phyloP scores from a whole-genome alignment of 2,113 vertebrate genomes.

The Zosterops japonicus region DNA sequence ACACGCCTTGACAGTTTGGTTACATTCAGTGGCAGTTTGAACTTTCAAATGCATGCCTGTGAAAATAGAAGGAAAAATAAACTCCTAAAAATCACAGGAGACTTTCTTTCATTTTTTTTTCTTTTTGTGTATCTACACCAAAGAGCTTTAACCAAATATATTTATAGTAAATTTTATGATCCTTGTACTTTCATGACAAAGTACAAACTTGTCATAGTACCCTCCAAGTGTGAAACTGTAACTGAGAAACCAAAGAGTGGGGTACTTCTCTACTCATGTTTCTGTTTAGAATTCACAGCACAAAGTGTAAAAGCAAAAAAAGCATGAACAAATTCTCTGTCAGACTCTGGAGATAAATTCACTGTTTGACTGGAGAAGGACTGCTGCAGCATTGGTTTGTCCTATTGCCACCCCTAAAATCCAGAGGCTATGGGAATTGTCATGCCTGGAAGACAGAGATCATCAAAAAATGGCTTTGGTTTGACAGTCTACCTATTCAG shows the following conservation, averaged over 20 bases:
- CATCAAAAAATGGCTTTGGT: background rate
- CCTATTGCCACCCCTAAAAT: background rate
- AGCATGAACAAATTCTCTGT: background rate
- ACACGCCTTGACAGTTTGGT: background rate
- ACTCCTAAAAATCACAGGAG: background rate
- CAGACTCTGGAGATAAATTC: background rate
- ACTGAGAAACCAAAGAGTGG: background rate
- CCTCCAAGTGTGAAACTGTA: slow-evolving; percentile 1
- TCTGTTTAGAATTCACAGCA: background rate
- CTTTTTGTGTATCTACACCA: background rate
- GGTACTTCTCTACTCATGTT: background rate
- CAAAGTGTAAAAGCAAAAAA: background rate
- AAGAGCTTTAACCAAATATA: background rate
- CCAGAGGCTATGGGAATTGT: background rate
- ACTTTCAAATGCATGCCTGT: background rate
- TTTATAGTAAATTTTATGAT: slow-evolving; percentile 22
- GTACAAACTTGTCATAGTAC: background rate
- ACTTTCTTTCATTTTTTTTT: background rate
- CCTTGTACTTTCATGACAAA: background rate
- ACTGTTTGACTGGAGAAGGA: background rate
- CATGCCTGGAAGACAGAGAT: background rate
- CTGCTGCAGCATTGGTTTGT: background rate
- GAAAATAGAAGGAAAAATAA: slow-evolving; percentile 13
- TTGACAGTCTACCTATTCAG: background rate
- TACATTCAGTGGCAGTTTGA: background rate